phyloP scores from a whole-genome alignment of 1,140 invertebrate species.

The Harlomillsia oculata region DNA sequence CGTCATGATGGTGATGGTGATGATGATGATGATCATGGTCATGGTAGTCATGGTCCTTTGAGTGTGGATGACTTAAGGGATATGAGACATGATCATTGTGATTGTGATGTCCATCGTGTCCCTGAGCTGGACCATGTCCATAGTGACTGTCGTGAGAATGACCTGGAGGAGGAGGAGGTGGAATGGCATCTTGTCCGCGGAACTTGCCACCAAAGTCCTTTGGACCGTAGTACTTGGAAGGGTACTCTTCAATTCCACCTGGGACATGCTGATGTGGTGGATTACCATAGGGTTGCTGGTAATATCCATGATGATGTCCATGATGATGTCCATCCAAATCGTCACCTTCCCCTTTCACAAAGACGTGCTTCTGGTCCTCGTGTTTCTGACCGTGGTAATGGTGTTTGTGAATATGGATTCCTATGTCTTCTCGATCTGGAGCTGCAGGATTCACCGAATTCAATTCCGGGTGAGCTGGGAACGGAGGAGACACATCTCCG shows the following conservation, averaged over 20 bases:
- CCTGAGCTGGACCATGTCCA: not conserved
- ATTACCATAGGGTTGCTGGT: not conserved
- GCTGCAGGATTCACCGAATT: not conserved
- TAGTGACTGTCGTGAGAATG: not conserved
- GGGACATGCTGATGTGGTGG: too few species aligned
- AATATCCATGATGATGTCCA: not conserved
- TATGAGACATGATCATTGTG: too few species aligned
- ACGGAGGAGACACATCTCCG: slow-evolving; percentile 7
- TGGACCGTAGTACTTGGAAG: not conserved
- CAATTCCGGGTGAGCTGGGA: not conserved
- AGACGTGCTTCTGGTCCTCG: not conserved
- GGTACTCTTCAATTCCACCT: not conserved
- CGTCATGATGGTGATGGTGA: not conserved
- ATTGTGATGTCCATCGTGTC: not conserved
- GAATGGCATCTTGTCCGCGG: not conserved
- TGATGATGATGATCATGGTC: not conserved
- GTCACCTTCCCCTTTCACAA: not conserved
- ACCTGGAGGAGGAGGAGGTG: not conserved
- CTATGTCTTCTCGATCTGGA: not conserved
- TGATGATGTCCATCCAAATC: slow-evolving; percentile 1
- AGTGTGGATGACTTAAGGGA: too few species aligned
- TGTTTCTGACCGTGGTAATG: not conserved
- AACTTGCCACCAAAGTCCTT: not conserved
- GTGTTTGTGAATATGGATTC: not conserved
- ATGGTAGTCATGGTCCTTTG: not conserved